Percentiles rank a stretch among this genome's conserved stretches.
These are phyloP conservation scores for Ceriagrion tenellum DNA, from an alignment of 2,888 invertebrate genomes.

Conservation along the genomic window DNA sequence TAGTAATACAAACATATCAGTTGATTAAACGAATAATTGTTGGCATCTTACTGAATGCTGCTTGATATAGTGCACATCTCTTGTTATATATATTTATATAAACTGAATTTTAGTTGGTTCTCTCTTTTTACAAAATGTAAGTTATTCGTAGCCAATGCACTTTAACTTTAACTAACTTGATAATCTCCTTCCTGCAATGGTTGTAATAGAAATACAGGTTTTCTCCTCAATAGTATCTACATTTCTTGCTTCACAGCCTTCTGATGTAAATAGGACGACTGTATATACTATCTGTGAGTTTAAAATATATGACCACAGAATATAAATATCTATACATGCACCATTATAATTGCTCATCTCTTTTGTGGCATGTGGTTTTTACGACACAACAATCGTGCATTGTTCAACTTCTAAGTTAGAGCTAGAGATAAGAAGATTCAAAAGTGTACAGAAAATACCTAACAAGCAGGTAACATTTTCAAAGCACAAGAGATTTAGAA, in stretches of 20 bases:
- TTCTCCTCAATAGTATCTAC: background rate
- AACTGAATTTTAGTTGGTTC: background rate
- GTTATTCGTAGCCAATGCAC: background rate
- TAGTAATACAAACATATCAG: background rate
- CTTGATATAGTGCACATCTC: background rate
- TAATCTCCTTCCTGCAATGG: background rate
- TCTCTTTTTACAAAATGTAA: background rate
- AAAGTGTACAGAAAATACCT: background rate
- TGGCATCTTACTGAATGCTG: background rate
- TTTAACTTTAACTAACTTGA: background rate
- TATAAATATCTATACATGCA: background rate
- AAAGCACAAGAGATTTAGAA: background rate
- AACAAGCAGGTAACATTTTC: background rate
- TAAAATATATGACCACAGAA: conserved; percentile 22
- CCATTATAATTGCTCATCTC: background rate
- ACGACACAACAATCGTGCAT: background rate
- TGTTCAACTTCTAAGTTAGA: background rate
- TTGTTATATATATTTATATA: background rate
- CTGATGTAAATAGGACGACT: conserved; percentile 12
- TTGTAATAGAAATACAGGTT: background rate
- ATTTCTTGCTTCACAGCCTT: background rate
- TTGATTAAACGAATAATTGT: background rate
- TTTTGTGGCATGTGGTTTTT: background rate
- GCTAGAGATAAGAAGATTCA: background rate
- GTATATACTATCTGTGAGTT: background rate